phyloP scores from a whole-genome alignment of 2,113 vertebrate species.

The Datnioides undecimradiatus region DNA sequence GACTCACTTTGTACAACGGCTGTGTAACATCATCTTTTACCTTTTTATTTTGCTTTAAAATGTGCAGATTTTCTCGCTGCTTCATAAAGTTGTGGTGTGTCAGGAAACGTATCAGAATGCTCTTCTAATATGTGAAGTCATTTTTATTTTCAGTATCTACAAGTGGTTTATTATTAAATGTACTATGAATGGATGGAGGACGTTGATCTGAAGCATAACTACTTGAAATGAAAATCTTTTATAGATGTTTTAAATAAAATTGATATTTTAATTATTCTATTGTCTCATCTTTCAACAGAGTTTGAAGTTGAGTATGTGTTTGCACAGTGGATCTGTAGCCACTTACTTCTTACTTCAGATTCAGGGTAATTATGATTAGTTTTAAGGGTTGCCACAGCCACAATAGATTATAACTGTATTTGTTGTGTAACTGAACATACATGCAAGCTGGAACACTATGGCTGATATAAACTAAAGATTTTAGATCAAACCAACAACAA shows the following conservation, averaged over 20 bases:
- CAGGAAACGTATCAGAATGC: background rate
- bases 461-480: too few relatives aligned
- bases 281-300: conserved; percentile 7
- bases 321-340: background rate
- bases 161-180: conserved; percentile 9
- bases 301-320: background rate
- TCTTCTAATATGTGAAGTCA: conserved; percentile 18
- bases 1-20: background rate
- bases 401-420: background rate
- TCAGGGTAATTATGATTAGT: background rate
- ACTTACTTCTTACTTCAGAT: background rate
- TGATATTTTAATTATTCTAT: conserved; percentile 38
- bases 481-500: too few relatives aligned
- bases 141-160: background rate
- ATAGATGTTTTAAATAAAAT: conserved; percentile 61
- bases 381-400: background rate
- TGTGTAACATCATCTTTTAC: background rate
- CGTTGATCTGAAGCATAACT: conserved; percentile 18
- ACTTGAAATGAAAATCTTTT: conserved; percentile 31
- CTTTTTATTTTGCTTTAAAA: background rate
- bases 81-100: conserved; percentile 12
- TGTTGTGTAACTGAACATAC: too few relatives aligned
- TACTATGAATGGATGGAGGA: background rate
- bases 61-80: background rate
- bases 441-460: too few relatives aligned